These are phyloP conservation scores for Motacilla tschutschensis DNA, from an alignment of 2,113 vertebrate genomes.

Conservation along the genomic window DNA sequence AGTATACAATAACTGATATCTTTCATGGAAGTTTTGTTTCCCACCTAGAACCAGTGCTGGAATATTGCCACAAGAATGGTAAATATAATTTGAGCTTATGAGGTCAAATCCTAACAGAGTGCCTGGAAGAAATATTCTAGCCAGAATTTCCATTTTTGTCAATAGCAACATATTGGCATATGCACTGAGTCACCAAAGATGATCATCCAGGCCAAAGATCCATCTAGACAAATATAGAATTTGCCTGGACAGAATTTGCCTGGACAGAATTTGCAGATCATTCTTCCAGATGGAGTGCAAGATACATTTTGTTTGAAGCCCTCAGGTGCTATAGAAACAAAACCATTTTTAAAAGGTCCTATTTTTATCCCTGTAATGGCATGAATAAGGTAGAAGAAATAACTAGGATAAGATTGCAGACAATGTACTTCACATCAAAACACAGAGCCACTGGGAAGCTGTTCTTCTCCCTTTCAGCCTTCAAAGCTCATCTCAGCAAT, in stretches of 20 bases:
- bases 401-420: neutral
- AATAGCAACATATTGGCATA: neutral
- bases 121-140: neutral
- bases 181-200: neutral
- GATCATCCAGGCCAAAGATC: neutral
- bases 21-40: neutral
- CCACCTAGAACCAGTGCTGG: neutral
- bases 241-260: neutral
- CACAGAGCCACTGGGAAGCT: neutral
- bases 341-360: neutral
- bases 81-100: neutral
- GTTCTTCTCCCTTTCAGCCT: neutral
- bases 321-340: neutral
- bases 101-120: neutral
- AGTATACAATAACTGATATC: neutral
- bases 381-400: neutral
- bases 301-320: neutral
- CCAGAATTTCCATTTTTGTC: conserved; percentile 28
- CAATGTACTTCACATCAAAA: neutral
- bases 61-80: neutral
- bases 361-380: neutral
- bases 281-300: neutral
- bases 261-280: neutral
- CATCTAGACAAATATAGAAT: neutral
- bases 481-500: neutral